Evolutionary conservation across 30 jellyfish, hydroid and myxozoan genomes (phyloP).

Genomic region (Aurelia sp.): DNA sequence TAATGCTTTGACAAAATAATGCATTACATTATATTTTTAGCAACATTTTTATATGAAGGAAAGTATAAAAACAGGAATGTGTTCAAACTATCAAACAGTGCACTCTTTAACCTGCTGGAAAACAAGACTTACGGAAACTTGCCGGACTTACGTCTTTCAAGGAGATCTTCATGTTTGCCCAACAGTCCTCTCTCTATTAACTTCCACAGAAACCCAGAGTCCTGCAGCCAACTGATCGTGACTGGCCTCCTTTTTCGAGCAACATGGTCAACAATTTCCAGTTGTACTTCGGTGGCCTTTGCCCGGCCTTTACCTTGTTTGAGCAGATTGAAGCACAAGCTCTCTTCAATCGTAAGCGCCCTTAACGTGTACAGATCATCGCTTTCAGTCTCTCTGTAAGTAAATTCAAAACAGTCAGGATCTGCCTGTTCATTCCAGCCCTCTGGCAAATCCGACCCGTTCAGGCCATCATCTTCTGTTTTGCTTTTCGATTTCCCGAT

Average conservation of each 20-base stretch:
- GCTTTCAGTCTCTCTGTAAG: constrained; percentile 13
- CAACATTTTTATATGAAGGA: too few species aligned
- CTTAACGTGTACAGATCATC: constrained; percentile 2
- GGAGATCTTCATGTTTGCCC: constrained; percentile 38
- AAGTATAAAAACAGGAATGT: too few species aligned
- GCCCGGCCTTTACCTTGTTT: constrained; percentile 33
- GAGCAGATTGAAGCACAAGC: constrained; percentile 24
- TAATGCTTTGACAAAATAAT: too few species aligned
- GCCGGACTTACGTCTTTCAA: constrained; percentile 40
- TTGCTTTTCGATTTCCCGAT: constrained; percentile 19
- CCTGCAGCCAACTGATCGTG: constrained; percentile 37
- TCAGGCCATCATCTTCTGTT: background rate
- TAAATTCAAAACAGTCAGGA: constrained; percentile 66
- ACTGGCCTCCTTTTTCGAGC: constrained; percentile 38
- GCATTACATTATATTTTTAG: too few species aligned
- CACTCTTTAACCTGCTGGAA: too few species aligned
- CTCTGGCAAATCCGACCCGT: constrained; percentile 41
- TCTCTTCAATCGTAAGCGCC: constrained; percentile 45
- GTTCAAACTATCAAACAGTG: too few species aligned
- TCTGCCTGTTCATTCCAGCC: constrained; percentile 57
- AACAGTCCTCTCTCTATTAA: constrained; percentile 33
- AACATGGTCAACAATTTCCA: constrained; percentile 26
- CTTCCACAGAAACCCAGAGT: constrained; percentile 44
- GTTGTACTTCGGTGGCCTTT: constrained; percentile 37
- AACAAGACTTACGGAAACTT: too few species aligned